Evolutionary conservation across 1,140 invertebrate species (phyloP), one percentile per base, ranked within the genome.

Genomic region (Neotoxoptera formosana): DNA sequence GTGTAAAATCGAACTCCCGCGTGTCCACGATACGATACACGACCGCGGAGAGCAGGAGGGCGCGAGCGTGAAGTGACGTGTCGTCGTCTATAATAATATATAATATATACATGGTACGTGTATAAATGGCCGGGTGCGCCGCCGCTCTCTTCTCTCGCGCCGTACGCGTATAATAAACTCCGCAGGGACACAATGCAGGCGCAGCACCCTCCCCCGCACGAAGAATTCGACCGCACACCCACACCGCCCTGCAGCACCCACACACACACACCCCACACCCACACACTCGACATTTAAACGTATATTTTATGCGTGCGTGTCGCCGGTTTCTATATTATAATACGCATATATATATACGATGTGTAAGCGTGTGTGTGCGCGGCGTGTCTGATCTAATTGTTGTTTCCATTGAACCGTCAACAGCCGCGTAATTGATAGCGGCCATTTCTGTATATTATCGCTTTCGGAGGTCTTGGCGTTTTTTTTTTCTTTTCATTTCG

Each of bases 381-480:
- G 86, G 83, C 25, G 86, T 41, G 86, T 48, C 86, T 47, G 86
- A 88, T 88, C 45, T 87, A 87, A 48, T 88, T 88, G 86, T 86
- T 47, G 25, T 88, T 88, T 88, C 86, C 86, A 88, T 88, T 48
- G 86, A 48, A 48, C 86, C 86, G 86, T 48, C 86, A 47, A 87
- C 84, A 36, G 84, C 30, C 41, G 3, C 86, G 86, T 88, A 88
- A 88, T 88, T 88, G 86, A 88, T 88, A 48, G 86, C 30, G 47
- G 30, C 86, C 86, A 47, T 88, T 84, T 51, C 47, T 30, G 86
- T 34, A 21, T 34, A 88, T n/a, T 88, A 88, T 88, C 86, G 45
- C 86, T 88, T 87, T 88, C n/a, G 86, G 17, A 88, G 86, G 86
- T 48, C 30, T 87, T 48, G 7, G 84, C 25, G 41, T 41, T 48